phyloP scores from a whole-genome alignment of 2,888 invertebrate genomes.

The Hypomecis atomaria region DNA sequence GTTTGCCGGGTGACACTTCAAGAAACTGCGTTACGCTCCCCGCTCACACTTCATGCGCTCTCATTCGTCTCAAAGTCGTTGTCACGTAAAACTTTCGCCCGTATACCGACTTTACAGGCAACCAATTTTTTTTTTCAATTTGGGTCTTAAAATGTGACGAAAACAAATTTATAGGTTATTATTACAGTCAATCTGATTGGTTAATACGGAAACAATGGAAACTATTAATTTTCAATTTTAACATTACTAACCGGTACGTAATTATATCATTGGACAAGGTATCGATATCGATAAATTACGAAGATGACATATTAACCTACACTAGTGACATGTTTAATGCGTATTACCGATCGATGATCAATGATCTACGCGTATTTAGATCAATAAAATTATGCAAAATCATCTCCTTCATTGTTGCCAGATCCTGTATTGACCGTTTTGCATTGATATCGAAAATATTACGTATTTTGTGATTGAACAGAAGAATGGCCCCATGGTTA shows the following conservation, averaged over 20 bases:
- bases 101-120: too few relatives aligned
- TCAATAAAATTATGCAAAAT: constrained; percentile 84
- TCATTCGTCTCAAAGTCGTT: too few relatives aligned
- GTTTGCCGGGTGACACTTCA: too few relatives aligned
- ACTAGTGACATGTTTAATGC: constrained; percentile 68
- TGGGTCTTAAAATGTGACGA: too few relatives aligned
- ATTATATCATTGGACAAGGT: constrained; percentile 8
- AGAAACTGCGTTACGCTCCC: too few relatives aligned
- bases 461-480: constrained; percentile 47
- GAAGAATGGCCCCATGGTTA: constrained; percentile 37
- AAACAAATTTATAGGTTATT: too few relatives aligned
- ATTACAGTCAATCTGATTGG: too few relatives aligned
- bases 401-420: constrained; percentile 69
- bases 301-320: constrained; percentile 52
- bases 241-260: too few relatives aligned
- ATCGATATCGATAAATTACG: constrained; percentile 19
- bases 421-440: constrained; percentile 69
- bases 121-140: too few relatives aligned
- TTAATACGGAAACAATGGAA: background rate
- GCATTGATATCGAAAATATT: constrained; percentile 57
- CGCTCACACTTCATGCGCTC: too few relatives aligned
- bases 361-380: constrained; percentile 80
- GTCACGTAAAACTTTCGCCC: too few relatives aligned
- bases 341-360: constrained; percentile 80
- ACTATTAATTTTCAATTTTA: background rate